These are phyloP conservation scores for Arothron firmamentum DNA, from an alignment of 2,113 vertebrate species.

Conservation along the genomic window DNA sequence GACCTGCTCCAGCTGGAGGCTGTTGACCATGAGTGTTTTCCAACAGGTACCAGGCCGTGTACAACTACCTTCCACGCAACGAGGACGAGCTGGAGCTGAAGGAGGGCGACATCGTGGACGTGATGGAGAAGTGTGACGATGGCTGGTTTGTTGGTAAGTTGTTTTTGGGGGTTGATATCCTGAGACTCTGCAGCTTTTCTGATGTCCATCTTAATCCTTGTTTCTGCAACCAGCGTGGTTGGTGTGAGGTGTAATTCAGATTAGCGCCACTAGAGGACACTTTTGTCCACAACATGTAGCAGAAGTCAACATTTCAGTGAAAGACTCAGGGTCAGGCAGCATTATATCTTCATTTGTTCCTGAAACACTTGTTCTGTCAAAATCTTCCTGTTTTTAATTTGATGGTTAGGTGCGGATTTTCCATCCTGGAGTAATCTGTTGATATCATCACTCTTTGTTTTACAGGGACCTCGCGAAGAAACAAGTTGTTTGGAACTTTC, in stretches of 20 bases:
- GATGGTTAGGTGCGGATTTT: background rate
- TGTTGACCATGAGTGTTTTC: background rate
- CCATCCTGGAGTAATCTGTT: slow-evolving; percentile 1
- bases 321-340: background rate
- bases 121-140: slow-evolving; percentile 98
- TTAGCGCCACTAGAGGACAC: slow-evolving; percentile 33
- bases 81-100: slow-evolving; percentile 97
- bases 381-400: background rate
- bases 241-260: background rate
- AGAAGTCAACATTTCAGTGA: background rate
- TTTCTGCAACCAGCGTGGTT: no score
- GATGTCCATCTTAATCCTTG: no score
- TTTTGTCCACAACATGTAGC: background rate
- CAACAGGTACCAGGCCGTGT: slow-evolving; percentile 91
- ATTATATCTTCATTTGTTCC: background rate
- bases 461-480: slow-evolving; percentile 95
- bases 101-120: slow-evolving; percentile 93
- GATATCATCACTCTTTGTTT: slow-evolving; percentile 21
- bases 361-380: background rate
- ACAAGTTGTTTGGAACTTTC: slow-evolving; percentile 97
- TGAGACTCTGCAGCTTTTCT: no score
- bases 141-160: slow-evolving; percentile 96
- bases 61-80: slow-evolving; percentile 94
- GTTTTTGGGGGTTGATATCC: no score
- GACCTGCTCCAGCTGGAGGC: background rate